Evolutionary conservation across 2,113 vertebrate species (phyloP), one percentile per base, ranked within the genome.

Genomic region (Falco punctatus): DNA sequence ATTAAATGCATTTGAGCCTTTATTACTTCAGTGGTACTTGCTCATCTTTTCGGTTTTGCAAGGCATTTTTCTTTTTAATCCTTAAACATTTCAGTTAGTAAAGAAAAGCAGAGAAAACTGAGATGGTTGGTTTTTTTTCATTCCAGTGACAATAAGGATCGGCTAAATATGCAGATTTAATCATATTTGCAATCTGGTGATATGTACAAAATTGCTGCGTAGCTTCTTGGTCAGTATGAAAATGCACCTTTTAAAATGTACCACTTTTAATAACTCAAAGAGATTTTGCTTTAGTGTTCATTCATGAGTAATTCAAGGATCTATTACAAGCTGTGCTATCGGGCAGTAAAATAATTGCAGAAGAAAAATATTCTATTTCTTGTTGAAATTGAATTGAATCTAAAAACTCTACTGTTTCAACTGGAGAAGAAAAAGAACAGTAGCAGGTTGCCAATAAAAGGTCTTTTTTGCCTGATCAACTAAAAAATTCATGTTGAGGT

Each of bases 1-100:
- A 67, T 93, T 88, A 73, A 95, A 90, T 80, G 72, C 57, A 15
- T 69, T 48, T 27, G 46, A 84, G 77, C 13, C 49, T 67, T 77
- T 79, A 46, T 95, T 97, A 88, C 96, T 86, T 90, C 97, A 95
- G 64, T 46, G 82, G 40, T 52, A 46, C 49, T 73, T 48, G 14
- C 38, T 65, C 24, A 15, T 64, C 46, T 51, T 46, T 51, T 48
- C 87, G 24, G 9, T 62, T 81, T 94, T 69, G 44, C 30, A 64
- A 57, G 30, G 49, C 28, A 19, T 70, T 91, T 80, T 81, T 69
- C 44, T 55, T 77, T 58, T 86, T 55, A 67, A 61, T 66, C 28
- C 65, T 64, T 48, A 33, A 79, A 46, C 21, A 6, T 69, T 81
- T 55, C 32, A 16, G 59, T 44, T 78, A 38, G 46, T 59, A 64